A percentile compares a stretch with the other conserved stretches of the same genome.
These are phyloP conservation scores for Augochlora pura DNA, from an alignment of 1,140 invertebrate genomes.

Conservation along the genomic window DNA sequence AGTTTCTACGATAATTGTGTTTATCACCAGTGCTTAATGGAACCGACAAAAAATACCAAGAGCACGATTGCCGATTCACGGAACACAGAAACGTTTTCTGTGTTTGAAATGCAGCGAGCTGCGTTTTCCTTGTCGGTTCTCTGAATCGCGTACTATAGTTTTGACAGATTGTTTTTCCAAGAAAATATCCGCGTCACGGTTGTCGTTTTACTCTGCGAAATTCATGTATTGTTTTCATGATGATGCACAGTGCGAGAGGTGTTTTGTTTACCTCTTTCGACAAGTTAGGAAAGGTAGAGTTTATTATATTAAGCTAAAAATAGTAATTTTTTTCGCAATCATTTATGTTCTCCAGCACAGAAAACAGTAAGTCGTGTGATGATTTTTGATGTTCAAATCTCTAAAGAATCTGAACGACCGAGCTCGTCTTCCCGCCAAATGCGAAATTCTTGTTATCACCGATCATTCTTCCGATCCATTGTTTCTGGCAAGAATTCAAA, in stretches of 20 bases:
- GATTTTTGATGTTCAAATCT: background rate
- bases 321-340: no score
- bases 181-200: background rate
- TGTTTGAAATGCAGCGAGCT: background rate
- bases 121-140: background rate
- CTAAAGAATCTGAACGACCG: background rate
- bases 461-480: background rate
- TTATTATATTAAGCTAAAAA: no score
- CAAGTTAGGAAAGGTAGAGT: no score
- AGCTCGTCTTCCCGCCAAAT: background rate
- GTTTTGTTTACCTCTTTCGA: background rate
- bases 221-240: background rate
- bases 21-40: background rate
- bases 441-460: background rate
- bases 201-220: background rate
- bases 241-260: background rate
- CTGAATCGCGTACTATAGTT: background rate
- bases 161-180: background rate
- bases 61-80: background rate
- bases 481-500: background rate
- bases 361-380: no score
- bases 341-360: no score
- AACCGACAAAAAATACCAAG: background rate
- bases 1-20: background rate
- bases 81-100: background rate